Evolutionary conservation across 2,113 vertebrate genomes (phyloP).

Genomic region (Phoenicopterus ruber): DNA sequence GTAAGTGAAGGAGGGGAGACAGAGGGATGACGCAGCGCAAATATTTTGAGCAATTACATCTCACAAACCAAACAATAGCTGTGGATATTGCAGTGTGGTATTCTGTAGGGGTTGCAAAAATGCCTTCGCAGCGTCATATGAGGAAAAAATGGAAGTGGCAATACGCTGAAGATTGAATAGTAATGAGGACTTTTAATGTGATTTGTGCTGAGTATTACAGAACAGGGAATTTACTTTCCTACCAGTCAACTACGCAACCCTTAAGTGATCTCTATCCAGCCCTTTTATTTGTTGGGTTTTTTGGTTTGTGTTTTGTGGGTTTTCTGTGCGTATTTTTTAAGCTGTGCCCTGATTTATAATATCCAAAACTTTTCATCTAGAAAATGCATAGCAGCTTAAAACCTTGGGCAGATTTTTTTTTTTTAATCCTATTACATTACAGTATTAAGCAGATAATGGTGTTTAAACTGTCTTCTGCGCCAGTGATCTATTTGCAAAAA

Average conservation of each 20-base stretch:
- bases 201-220: neutral
- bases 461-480: neutral
- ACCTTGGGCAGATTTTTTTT: neutral
- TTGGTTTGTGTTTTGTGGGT: neutral
- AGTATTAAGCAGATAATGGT: neutral
- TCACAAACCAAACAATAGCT: neutral
- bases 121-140: neutral
- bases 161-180: neutral
- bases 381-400: neutral
- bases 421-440: neutral
- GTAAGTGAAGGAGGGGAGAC: neutral
- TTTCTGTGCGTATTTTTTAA: neutral
- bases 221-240: neutral
- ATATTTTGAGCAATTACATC: neutral
- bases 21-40: neutral
- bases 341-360: neutral
- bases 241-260: neutral
- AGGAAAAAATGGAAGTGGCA: neutral
- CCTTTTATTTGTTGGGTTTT: neutral
- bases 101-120: neutral
- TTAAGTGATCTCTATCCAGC: neutral
- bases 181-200: neutral
- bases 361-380: neutral
- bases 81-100: neutral
- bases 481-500: neutral